Conservation (phyloP, 2,888 invertebrate species). For the Polietes domitor region DNA sequence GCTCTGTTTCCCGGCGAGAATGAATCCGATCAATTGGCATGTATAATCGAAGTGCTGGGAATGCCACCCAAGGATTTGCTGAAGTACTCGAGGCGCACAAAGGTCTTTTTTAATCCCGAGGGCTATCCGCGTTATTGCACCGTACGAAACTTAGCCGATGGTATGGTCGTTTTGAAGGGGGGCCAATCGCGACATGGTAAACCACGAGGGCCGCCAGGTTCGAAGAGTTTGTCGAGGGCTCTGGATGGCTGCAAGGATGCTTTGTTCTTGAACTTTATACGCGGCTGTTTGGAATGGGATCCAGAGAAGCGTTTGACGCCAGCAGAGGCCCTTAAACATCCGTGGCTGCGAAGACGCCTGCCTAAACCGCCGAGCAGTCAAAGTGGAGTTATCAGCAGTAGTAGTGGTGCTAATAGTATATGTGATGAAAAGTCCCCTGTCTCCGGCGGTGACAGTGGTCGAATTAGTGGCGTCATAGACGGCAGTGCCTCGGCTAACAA, state of each 20-base stretch:
- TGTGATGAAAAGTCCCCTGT: conserved; percentile 32
- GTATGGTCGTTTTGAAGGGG: conserved; percentile 92
- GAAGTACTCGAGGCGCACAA: conserved; percentile 94
- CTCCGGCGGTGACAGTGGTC: background rate
- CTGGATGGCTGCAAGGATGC: conserved; percentile 95
- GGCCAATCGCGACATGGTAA: conserved; percentile 97
- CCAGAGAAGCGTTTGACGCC: conserved; percentile 96
- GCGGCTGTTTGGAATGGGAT: conserved; percentile 98
- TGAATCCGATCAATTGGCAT: conserved; percentile 98
- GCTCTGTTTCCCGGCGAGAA: conserved; percentile 99
- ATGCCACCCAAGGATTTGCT: conserved; percentile 84
- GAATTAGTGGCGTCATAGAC: background rate
- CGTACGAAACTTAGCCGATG: conserved; percentile 91
- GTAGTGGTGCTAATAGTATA: conserved; percentile 15
- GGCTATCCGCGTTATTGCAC: conserved; percentile 97
- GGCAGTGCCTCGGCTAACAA: background rate
- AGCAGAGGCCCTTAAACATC: conserved; percentile 92
- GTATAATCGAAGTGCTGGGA: conserved; percentile 93
- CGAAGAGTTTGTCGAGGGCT: conserved; percentile 93
- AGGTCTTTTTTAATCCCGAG: conserved; percentile 98
- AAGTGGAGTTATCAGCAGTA: conserved; percentile 16
- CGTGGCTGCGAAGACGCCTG: conserved; percentile 91
- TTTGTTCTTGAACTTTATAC: conserved; percentile 97
- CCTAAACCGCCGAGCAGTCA: conserved; percentile 86
- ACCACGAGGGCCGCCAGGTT: conserved; percentile 95